Percentiles rank a stretch among this genome's conserved stretches.
Evolutionary conservation across 2,888 invertebrate species (phyloP).

Genomic region (Oscheius sp.): DNA sequence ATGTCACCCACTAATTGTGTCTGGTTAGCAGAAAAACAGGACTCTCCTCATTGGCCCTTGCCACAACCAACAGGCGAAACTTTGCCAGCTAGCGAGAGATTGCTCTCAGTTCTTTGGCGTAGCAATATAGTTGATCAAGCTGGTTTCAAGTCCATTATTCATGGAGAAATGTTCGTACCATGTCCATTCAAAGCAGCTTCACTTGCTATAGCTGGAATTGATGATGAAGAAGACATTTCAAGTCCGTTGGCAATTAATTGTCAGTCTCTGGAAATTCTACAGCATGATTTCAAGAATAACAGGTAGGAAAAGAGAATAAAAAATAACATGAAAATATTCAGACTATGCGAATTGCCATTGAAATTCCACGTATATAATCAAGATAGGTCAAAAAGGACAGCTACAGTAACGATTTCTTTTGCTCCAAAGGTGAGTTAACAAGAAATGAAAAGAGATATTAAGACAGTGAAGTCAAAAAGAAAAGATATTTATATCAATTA

Average conservation of each 20-base stretch:
- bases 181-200: conserved; percentile 14
- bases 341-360: conserved; percentile 35
- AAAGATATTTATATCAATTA: background rate
- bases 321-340: conserved; percentile 8
- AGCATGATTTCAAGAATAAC: conserved; percentile 5
- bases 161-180: conserved; percentile 24
- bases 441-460: too few relatives aligned
- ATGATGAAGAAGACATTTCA: background rate
- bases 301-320: background rate
- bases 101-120: conserved; percentile 58
- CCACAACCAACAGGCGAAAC: conserved; percentile 31
- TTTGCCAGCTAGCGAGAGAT: conserved; percentile 9
- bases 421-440: conserved; percentile 26
- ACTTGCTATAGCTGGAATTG: background rate
- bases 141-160: conserved; percentile 36
- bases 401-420: conserved; percentile 26
- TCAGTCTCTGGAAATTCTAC: background rate
- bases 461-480: too few relatives aligned
- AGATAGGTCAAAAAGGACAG: conserved; percentile 6
- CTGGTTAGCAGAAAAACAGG: conserved; percentile 17
- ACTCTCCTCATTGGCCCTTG: conserved; percentile 37
- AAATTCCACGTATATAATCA: conserved; percentile 26
- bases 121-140: conserved; percentile 55
- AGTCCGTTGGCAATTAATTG: conserved; percentile 7
- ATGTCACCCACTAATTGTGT: background rate